These are phyloP conservation scores for Nephrotoma flavescens DNA, from an alignment of 2,888 invertebrate genomes.

Conservation along the genomic window DNA sequence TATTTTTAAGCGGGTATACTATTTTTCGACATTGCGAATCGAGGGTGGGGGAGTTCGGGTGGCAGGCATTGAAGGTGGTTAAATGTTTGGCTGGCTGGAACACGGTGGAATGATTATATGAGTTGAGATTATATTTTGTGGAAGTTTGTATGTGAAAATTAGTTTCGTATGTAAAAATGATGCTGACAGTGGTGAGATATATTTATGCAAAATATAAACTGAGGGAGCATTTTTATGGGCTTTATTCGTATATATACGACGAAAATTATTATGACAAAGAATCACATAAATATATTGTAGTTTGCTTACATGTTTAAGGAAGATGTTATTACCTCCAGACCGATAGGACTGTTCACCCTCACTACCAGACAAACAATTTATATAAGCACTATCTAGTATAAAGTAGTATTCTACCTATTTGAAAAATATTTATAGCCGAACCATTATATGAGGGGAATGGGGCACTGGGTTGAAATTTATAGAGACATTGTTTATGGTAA, in stretches of 20 bases:
- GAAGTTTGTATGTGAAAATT: neutral
- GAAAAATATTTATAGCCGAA: no score
- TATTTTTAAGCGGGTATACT: neutral
- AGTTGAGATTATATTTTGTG: neutral
- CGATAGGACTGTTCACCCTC: no score
- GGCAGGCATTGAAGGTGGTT: neutral
- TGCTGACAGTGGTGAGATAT: neutral
- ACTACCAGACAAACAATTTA: no score
- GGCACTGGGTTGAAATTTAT: no score
- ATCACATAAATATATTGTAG: neutral
- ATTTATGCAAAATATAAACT: neutral
- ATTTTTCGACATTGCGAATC: neutral
- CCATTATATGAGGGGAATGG: no score
- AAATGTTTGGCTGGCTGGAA: neutral
- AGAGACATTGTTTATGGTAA: no score
- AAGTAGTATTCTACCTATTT: no score
- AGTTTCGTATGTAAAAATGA: neutral
- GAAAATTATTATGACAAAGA: neutral
- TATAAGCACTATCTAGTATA: no score
- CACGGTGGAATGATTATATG: neutral
- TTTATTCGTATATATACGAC: neutral
- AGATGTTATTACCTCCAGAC: no score
- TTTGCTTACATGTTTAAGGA: no score
- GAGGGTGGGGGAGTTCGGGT: neutral
- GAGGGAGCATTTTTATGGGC: neutral